phyloP scores from a whole-genome alignment of 2,113 vertebrate species.

The Thunnus maccoyii region DNA sequence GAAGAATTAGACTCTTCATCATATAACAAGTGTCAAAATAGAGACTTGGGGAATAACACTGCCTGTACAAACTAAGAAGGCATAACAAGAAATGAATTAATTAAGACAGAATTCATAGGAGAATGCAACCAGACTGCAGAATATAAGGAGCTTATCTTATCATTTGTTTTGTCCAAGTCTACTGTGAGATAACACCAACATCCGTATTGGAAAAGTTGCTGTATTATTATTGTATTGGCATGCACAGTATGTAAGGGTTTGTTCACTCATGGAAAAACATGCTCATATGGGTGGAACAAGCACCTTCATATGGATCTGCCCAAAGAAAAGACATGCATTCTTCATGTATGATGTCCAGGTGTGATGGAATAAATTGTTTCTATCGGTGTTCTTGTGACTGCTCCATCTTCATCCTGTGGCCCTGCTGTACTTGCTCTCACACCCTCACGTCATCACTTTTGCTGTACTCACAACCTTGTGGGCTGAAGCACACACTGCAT shows the following conservation, averaged over 20 bases:
- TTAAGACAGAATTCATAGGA: constrained; percentile 13
- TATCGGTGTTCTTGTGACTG: constrained; percentile 8
- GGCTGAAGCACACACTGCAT: constrained; percentile 60
- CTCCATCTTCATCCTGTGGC: constrained; percentile 47
- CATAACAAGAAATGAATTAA: constrained; percentile 21
- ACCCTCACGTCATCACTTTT: constrained; percentile 72
- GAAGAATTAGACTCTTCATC: not conserved
- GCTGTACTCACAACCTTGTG: constrained; percentile 74
- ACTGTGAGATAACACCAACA: not conserved
- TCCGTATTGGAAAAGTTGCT: not conserved
- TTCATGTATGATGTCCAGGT: not conserved
- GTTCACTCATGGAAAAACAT: not conserved
- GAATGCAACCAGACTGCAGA: not conserved
- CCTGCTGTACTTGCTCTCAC: constrained; percentile 46
- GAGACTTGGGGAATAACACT: constrained; percentile 5
- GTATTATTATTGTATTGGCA: no score
- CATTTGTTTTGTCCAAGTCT: not conserved
- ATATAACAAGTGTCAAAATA: not conserved
- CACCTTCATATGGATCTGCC: not conserved
- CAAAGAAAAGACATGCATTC: not conserved
- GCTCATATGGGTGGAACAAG: not conserved
- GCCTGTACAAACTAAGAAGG: constrained; percentile 6
- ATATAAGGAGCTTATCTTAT: constrained; percentile 10
- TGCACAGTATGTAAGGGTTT: not conserved
- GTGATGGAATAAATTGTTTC: constrained; percentile 25